Percentiles rank a stretch among this genome's conserved stretches.
Conservation (phyloP, 2,113 vertebrate species). For the Pluvianellus socialis region DNA sequence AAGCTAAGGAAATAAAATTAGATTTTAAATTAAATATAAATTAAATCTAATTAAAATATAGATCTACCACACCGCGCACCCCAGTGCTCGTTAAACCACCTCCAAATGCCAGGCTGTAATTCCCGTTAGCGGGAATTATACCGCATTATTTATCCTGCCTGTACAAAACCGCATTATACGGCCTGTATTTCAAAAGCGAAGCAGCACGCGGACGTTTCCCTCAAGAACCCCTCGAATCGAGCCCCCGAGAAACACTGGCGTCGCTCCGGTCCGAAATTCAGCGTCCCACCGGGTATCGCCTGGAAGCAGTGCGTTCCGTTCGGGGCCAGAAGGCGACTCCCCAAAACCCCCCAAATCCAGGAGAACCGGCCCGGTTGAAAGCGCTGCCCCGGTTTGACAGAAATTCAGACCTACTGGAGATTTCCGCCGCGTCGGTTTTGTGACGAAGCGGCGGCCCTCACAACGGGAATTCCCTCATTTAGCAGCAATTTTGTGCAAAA, state of each 20-base stretch:
- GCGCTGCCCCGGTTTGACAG: fast-evolving
- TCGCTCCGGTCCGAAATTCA: background rate
- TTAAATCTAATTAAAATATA: too few relatives aligned
- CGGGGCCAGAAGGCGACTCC: background rate
- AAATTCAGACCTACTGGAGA: background rate
- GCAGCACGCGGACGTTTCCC: background rate
- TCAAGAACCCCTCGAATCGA: background rate
- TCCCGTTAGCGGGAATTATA: background rate
- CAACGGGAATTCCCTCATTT: background rate
- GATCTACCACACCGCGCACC: too few relatives aligned
- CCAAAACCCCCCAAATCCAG: background rate
- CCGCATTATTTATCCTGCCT: background rate
- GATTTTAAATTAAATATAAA: too few relatives aligned
- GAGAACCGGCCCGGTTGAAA: background rate
- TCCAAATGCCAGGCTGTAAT: background rate
- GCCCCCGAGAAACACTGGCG: background rate
- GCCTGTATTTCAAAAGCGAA: background rate
- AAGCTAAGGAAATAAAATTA: background rate
- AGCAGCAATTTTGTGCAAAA: background rate
- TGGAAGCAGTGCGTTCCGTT: background rate
- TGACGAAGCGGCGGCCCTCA: background rate
- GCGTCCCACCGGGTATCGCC: fast-evolving
- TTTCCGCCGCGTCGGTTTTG: background rate
- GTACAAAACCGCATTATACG: background rate
- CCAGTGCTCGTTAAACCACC: background rate